Evolutionary conservation across 2,113 vertebrate genomes (phyloP), one percentile per base, ranked within the genome.

Genomic region (Otocyon megalotis): DNA sequence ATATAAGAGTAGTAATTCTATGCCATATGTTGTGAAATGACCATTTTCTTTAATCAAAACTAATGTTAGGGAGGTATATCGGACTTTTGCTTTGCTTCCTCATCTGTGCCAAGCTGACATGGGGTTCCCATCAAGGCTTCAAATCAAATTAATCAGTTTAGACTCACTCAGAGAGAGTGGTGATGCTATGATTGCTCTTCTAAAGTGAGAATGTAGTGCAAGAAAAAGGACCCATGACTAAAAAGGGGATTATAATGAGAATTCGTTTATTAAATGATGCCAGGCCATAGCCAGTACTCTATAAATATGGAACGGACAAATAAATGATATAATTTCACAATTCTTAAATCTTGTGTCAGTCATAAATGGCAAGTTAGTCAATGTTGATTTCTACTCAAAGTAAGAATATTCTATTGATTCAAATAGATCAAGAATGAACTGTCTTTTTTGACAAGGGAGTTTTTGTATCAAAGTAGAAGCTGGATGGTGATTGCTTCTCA

Each of bases 341-440:
- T 43, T 35, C 79, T 80, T 79, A 84, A 67, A 81, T 56, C 58
- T 88, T 88, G 0, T 58, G 14, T 81, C 7, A 58, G 8, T 80
- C 50, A 89, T 48, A 69, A 20, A 32, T 65, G 32, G 79, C n/a
- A 53, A 80, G 58, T 56, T 92, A 88, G 48, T 84, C 62, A 53
- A 56, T 74, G 63, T 50, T 76, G 22, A 86, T 77, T 92, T 85
- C 37, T 81, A 62, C 22, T 56, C 53, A 94, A 96, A 84, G 15
- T 22, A 54, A 77, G 14, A 86, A 54, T 85, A 81, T 30, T 43
- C 63, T 74, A 2, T 32, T 92, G 20, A 92, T 3, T 74, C 13
- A 16, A 63, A 43, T 28, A 37, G 26, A 15, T 81, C 37, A 63
- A 60, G 89, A 71, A 63, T 90, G 43, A 69, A 16, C 24, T 86